Evolutionary conservation across 2,797 vertebrate species (phyloP), one percentile per base, ranked within the genome.

Genomic region (Leptodactylus fallax): DNA sequence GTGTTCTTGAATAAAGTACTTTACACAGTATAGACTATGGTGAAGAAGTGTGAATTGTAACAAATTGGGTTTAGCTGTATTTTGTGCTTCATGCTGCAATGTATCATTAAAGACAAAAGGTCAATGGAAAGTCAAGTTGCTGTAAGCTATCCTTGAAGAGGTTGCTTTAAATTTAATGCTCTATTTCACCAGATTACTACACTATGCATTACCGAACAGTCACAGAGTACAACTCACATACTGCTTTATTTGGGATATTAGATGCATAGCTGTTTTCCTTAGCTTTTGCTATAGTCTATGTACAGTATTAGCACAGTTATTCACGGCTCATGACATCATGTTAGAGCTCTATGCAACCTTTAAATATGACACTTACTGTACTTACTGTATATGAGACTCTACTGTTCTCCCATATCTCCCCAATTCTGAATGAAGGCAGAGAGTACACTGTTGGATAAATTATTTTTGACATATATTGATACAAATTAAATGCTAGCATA

Each of bases 71-170:
- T 45, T 51, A 27, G 36, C n/a, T 45, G 16, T 61, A 21, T 61
- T 21, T 67, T 14, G 21, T 17, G 45, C 21, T 81, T 81, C 7
- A 45, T 47, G 58, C 72, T 49, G 10, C 88, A 19, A 10, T 3
- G 85, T 90, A 90, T 81, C 90, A 25, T 27, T 49, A 23, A 7
- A 85, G 12, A 87, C 72, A 63, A 71, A 63, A 92, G 85, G 87
- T 86, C 16, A 36, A 81, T 4, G 47, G 53, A 1, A 86, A 83
- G 83, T 49, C 78, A 71, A 60, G 60, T 79, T 63, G 67, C 87
- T 78, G 0, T 0, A 2, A 78, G 88, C 67, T 89, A 65, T 21
- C 79, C 80, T 55, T 0, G 45, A 87, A 87, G 90, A 88, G n/a
- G 47, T 0, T 7, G 16, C 14, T 55, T 82, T 74, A 71, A 74